Conservation (phyloP, 2,888 invertebrate genomes). For the Ecdyonurus torrentis region DNA sequence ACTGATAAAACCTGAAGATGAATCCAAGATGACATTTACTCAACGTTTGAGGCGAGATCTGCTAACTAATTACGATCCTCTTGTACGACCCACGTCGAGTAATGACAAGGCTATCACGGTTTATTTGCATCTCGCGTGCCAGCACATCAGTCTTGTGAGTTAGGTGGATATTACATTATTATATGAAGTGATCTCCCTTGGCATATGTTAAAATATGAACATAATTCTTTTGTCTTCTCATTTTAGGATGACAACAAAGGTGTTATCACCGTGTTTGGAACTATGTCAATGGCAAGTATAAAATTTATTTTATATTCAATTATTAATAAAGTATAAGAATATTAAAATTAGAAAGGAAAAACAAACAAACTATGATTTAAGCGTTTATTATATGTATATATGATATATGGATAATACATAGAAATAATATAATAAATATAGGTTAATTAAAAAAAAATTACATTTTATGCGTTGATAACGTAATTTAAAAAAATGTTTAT, state of each 20-base stretch:
- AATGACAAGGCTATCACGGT: slow-evolving; percentile 9
- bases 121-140: slow-evolving; percentile 8
- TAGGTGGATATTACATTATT: neutral
- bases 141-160: slow-evolving; percentile 10
- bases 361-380: no score
- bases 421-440: no score
- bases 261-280: slow-evolving; percentile 4
- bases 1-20: slow-evolving; percentile 28
- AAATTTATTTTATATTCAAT: no score
- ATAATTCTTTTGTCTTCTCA: neutral
- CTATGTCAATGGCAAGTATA: slow-evolving; percentile 4
- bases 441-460: no score
- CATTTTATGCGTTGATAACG: no score
- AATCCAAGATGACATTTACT: slow-evolving; percentile 28
- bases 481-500: slow-evolving; percentile 5
- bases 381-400: no score
- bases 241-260: slow-evolving; percentile 7
- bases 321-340: no score
- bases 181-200: neutral
- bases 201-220: neutral
- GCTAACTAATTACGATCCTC: slow-evolving; percentile 31
- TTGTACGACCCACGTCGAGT: slow-evolving; percentile 20
- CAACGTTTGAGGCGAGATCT: slow-evolving; percentile 35
- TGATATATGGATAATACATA: no score
- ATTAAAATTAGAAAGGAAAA: no score